Evolutionary conservation across 1,140 invertebrate species (phyloP), one percentile per base, ranked within the genome.

Genomic region (Drosophila athabasca): DNA sequence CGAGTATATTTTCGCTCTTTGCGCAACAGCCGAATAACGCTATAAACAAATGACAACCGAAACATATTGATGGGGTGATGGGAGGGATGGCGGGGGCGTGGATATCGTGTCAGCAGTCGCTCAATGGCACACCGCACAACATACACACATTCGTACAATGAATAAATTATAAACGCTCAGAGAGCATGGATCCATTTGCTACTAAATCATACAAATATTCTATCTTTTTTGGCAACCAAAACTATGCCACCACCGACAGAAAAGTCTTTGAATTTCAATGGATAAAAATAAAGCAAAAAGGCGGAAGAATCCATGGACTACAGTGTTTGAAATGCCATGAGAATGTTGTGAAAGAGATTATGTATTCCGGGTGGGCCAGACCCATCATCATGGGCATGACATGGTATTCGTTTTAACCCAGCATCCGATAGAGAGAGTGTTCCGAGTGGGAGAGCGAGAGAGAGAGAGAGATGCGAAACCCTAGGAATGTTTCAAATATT

Each of bases 21-120:
- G 44, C 31, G 9, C 45, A 70, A 44, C 45, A 67, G 13, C 31
- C 26, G 26, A 77, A 68, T 70, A 55, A 43, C 50, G 60, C 74
- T 55, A 77, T 15, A 69, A 65, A 53, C 65, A 80, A 72, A 82
- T 61, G 67, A 82, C 73, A 81, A 35, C 35, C 35, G 11, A 46
- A 66, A 66, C 64, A 71, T 61, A 71, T 69, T 39, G 55, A 44
- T 39, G 52, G 74, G 53, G 17, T n/a, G n/a, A n/a, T n/a, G n/a
- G 53, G 24, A 22, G n/a, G 22, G 19, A 17, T 41, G 29, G 9
- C 9, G 9, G 9, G 48, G 49, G 68, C 62, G 55, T 61, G 71
- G 17, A 66, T 55, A 54, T 53, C 61, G 61, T 84, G 81, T 85
- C 74, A 70, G 64, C 82, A 87, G 82, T 79, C 83, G 61, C 58